These are phyloP conservation scores for Ellobius talpinus DNA, from an alignment of 2,113 vertebrate species.

Conservation along the genomic window DNA sequence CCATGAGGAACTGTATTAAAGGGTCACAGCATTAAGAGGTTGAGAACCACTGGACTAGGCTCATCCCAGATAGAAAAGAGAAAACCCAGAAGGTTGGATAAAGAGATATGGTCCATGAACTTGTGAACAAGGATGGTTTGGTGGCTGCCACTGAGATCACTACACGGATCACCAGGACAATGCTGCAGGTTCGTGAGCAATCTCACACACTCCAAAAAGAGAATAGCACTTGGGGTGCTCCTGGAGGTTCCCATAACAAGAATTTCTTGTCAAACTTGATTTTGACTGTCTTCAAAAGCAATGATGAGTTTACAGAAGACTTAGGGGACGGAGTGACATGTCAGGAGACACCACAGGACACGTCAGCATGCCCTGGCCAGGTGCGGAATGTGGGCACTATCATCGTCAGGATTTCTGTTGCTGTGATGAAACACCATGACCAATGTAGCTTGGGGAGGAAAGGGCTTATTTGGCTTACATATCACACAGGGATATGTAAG, in stretches of 20 bases:
- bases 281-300: background rate
- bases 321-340: background rate
- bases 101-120: background rate
- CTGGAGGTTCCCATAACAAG: background rate
- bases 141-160: background rate
- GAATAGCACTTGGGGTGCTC: background rate
- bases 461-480: background rate
- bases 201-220: background rate
- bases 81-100: background rate
- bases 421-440: background rate
- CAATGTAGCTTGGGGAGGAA: background rate
- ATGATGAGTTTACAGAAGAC: background rate
- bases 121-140: background rate
- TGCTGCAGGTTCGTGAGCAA: background rate
- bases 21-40: background rate
- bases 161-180: background rate
- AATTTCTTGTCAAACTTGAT: background rate
- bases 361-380: background rate
- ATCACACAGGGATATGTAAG: too few relatives aligned
- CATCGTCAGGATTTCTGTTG: background rate
- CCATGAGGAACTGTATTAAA: background rate
- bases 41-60: background rate
- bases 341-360: background rate
- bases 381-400: background rate
- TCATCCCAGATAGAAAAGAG: background rate